Base-by-base conservation (phyloP, 2,797 vertebrate species). In the Xiphophorus birchmanni region DNA sequence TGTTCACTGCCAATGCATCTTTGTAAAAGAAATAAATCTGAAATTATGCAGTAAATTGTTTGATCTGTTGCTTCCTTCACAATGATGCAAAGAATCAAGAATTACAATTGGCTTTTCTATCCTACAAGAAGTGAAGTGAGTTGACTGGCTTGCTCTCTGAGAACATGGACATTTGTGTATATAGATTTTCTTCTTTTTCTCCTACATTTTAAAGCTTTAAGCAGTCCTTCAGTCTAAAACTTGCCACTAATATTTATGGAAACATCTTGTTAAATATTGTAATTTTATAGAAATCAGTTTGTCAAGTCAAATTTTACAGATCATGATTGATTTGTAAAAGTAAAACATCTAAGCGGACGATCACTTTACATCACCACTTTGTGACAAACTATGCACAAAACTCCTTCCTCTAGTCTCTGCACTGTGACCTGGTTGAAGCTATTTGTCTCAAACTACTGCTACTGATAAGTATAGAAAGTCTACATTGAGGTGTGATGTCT, bases 1-100 rank as follows among this genome's bases (percentile, higher is more conserved):
- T 71, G 80, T 85, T 89, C 80, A 88, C 84, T 92, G 84, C 79
- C 90, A 86, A 91, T 90, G 80, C 73, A 83, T 90, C 86, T 92
- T 88, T 93, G 87, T 90, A 86, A 87, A 93, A 87, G 84, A 88
- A 93, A 93, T 89, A 86, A 93, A 90, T 85, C 56, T 83, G 35
- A 88, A 67, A 78, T 79, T 40, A 82, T 2, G 13, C 80, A 76
- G 74, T 9, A 58, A 29, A 17, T 4, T 85, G 73, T 82, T 50
- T 23, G 42, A 44, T 78, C 15, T 7, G 1, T 79, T 42, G 0
- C 29, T 23, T 82, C 74, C 6, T 32, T 77, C 1, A 32, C 5
- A 40, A 12, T 23, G 11, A 73, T 26, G 12, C 13, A 37, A 48
- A n/a, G 13, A 63, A 74, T 17, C 44, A 40, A 37, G 29, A 63